phyloP scores from a whole-genome alignment of 2,888 invertebrate genomes.

The Leistus spinibarbis region DNA sequence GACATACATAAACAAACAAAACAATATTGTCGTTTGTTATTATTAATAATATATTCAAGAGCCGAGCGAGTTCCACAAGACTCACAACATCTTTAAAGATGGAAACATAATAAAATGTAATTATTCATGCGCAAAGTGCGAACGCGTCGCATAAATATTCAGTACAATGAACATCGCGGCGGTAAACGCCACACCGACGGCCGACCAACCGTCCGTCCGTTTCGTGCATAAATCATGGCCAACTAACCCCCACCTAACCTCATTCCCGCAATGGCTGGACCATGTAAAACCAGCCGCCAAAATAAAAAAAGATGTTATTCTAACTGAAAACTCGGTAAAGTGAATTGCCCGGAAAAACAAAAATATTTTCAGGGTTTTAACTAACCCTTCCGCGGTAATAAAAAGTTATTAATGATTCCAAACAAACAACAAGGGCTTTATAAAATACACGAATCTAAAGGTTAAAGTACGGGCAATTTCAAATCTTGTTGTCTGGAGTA shows the following conservation, averaged over 20 bases:
- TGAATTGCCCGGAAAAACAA: background rate
- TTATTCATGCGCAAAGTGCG: constrained; percentile 26
- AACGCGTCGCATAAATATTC: constrained; percentile 9
- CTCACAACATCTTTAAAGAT: constrained; percentile 23
- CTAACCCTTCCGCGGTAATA: background rate
- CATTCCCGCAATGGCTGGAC: background rate
- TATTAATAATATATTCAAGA: constrained; percentile 32
- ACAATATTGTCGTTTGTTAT: constrained; percentile 5
- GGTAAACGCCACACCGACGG: background rate
- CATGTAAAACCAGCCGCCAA: background rate
- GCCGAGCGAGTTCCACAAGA: background rate
- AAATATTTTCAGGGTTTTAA: background rate
- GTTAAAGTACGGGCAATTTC: background rate
- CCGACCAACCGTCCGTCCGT: background rate
- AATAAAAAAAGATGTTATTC: background rate
- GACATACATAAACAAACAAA: constrained; percentile 29
- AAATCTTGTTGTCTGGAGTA: background rate
- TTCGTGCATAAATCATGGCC: background rate
- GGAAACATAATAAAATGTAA: constrained; percentile 37
- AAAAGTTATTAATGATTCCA: background rate
- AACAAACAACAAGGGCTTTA: background rate
- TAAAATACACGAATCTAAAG: background rate
- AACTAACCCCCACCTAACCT: background rate
- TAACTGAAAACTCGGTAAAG: background rate
- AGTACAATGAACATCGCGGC: constrained; percentile 3